phyloP scores from a whole-genome alignment of 37 sponge, comb jelly and placozoan species.

The Aplysina aerophoba region DNA sequence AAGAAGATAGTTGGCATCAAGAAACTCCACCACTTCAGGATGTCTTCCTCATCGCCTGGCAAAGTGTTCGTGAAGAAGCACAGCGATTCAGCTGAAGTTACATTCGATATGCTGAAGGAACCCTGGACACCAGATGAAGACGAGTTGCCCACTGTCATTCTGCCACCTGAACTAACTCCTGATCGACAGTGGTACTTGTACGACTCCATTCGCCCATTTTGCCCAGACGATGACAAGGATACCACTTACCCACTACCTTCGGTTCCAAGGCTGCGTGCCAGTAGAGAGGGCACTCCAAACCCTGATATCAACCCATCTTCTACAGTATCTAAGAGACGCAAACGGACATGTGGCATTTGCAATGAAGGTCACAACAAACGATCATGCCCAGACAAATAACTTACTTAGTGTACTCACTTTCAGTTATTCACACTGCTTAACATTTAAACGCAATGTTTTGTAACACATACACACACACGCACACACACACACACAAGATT shows the following conservation, averaged over 20 bases:
- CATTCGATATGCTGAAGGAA: background rate
- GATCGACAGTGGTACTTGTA: background rate
- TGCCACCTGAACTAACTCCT: background rate
- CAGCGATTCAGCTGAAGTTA: background rate
- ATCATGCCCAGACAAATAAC: too few relatives aligned
- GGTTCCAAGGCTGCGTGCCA: background rate
- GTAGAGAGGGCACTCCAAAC: background rate
- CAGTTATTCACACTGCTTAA: too few relatives aligned
- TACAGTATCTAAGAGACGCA: too few relatives aligned
- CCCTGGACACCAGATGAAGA: background rate
- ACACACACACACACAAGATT: too few relatives aligned
- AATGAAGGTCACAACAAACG: too few relatives aligned
- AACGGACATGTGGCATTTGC: too few relatives aligned
- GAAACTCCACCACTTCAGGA: conserved; percentile 30
- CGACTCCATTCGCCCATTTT: background rate
- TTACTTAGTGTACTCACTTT: too few relatives aligned
- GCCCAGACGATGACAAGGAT: background rate
- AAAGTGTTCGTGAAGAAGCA: background rate
- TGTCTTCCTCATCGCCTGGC: background rate
- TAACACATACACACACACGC: too few relatives aligned
- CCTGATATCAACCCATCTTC: too few relatives aligned
- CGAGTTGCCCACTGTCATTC: conserved; percentile 1
- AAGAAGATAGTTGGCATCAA: background rate
- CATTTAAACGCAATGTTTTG: too few relatives aligned
- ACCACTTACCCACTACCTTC: background rate